Base-by-base conservation (phyloP, 2,888 invertebrate species). In the Andrena fulva region DNA sequence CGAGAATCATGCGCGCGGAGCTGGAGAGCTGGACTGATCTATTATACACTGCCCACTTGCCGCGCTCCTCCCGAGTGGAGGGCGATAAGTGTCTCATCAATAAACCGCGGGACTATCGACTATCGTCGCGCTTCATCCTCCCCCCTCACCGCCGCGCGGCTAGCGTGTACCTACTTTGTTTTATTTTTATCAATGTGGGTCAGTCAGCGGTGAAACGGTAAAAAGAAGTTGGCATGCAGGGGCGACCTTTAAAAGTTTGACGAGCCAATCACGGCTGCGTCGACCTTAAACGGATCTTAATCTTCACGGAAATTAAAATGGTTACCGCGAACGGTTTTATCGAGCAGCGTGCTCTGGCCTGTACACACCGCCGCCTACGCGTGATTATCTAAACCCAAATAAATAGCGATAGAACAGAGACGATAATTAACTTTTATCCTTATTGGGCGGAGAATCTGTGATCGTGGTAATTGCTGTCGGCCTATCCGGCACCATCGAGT, bases 161-260 rank as follows among this genome's bases (percentile, higher is more conserved):
- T 56, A 50, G 60, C 54, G 35, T 35, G 66, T n/a, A 31, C 16
- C 16, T 52, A 72, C 42, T 56, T 71, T 68, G 62, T 76, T 76
- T 71, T 62, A 62, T 56, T 72, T 69, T 76, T 71, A 74, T 74
- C 77, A 67, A 75, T 77, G 52, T 77, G 77, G 68, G 72, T 68
- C 82, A 71, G 33, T 35, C 33, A 66, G 35, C 62, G 70, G 69
- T 66, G 64, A 64, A 42, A 70, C 20, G 7, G 16, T 7, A 29
- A 35, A 24, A 52, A 52, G 33, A 64, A 60, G 56, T 48, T 66
- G 66, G 69, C 68, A 72, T 63, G 77, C 67, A 33, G 31, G 8
- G 50, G 12, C 66, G 68, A 52, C 63, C 63, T 67, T 66, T 48
- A 48, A 73, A 56, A 54, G 33, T 67, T 67, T 67, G 33, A 72